Evolutionary conservation across 2,888 invertebrate genomes (phyloP).

Genomic region (Orthonevra nobilis): DNA sequence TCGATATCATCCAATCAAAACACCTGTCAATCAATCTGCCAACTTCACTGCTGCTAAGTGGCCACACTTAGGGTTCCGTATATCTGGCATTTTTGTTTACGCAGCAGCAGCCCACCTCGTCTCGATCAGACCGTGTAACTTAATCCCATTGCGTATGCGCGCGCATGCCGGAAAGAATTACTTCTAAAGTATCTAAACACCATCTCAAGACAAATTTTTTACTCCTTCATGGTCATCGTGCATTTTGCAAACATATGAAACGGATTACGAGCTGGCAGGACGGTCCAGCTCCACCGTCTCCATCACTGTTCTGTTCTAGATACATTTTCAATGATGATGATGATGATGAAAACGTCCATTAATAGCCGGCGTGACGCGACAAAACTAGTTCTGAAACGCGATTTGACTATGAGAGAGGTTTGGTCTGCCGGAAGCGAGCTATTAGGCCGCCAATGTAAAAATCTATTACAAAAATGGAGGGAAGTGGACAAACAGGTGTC

Average conservation of each 20-base stretch:
- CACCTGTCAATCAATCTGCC: neutral
- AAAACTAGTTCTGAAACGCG: constrained; percentile 53
- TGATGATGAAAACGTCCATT: constrained; percentile 61
- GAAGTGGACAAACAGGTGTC: constrained; percentile 62
- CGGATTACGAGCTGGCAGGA: constrained; percentile 44
- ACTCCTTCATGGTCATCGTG: constrained; percentile 53
- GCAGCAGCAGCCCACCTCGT: neutral
- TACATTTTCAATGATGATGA: constrained; percentile 47
- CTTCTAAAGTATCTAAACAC: constrained; percentile 35
- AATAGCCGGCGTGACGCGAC: constrained; percentile 29
- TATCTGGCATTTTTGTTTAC: constrained; percentile 10
- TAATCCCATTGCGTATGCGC: constrained; percentile 39
- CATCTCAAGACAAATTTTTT: constrained; percentile 30
- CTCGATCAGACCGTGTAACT: neutral
- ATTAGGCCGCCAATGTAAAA: constrained; percentile 38
- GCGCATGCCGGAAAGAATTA: constrained; percentile 55
- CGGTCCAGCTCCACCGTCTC: constrained; percentile 38
- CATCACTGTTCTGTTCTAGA: constrained; percentile 59
- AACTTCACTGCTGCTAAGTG: neutral
- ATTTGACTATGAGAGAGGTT: constrained; percentile 54
- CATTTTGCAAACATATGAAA: constrained; percentile 23
- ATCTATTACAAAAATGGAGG: constrained; percentile 16
- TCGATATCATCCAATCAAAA: neutral
- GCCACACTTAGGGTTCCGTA: constrained; percentile 19
- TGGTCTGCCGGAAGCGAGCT: constrained; percentile 58